Percentiles rank a stretch among this genome's conserved stretches.
Evolutionary conservation across 1,140 invertebrate species (phyloP).

Genomic region (Varroa destructor): DNA sequence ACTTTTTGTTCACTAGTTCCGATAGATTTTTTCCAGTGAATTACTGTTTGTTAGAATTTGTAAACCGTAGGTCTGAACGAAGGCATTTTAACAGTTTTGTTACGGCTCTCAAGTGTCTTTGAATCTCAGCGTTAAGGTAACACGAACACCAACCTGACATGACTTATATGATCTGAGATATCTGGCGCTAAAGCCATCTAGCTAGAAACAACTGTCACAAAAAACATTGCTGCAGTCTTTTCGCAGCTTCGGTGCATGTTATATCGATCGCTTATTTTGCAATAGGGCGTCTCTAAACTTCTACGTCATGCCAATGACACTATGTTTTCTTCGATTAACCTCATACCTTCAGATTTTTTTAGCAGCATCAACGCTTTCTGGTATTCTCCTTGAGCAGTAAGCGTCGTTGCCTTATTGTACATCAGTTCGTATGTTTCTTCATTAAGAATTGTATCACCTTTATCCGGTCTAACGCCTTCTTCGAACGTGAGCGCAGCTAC

Average conservation of each 20-base stretch:
- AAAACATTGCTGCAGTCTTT: background rate
- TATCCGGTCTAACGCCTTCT: conserved; percentile 41
- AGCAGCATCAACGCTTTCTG: conserved; percentile 66
- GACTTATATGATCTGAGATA: too few species aligned
- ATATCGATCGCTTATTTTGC: too few species aligned
- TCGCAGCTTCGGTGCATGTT: background rate
- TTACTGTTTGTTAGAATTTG: too few species aligned
- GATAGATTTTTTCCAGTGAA: too few species aligned
- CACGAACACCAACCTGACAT: too few species aligned
- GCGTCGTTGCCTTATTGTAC: conserved; percentile 72
- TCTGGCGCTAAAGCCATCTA: too few species aligned
- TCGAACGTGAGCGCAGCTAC: conserved; percentile 57
- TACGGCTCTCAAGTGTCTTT: too few species aligned
- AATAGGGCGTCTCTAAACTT: too few species aligned
- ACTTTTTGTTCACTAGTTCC: background rate
- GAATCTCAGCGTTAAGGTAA: too few species aligned
- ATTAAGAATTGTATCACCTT: conserved; percentile 45
- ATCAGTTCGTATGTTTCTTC: conserved; percentile 68
- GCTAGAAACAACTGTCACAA: background rate
- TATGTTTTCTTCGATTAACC: background rate
- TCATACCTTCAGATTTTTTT: conserved; percentile 54
- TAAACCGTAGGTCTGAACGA: too few species aligned
- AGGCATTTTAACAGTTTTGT: too few species aligned
- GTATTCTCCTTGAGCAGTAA: conserved; percentile 56
- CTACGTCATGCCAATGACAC: too few species aligned